Percentiles rank a stretch among this genome's conserved stretches.
phyloP scores from a whole-genome alignment of 2,797 vertebrate genomes.

The Hypotaenidia philippensis region DNA sequence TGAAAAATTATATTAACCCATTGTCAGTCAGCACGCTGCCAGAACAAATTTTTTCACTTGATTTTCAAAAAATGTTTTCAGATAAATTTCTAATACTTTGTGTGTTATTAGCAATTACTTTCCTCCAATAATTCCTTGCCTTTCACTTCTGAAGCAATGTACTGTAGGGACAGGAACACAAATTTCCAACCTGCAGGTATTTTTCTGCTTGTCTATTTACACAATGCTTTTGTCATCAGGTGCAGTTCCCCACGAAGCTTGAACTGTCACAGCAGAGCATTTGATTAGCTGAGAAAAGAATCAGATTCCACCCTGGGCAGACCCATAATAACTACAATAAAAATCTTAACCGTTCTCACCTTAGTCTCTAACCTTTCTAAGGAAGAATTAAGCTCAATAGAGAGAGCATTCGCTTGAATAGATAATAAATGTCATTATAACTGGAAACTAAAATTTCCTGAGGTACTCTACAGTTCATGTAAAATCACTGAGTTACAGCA shows the following conservation, averaged over 20 bases:
- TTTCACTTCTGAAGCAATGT: background rate
- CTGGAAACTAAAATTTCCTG: background rate
- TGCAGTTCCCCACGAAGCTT: background rate
- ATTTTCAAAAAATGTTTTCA: background rate
- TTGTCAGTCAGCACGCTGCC: background rate
- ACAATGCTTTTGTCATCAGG: background rate
- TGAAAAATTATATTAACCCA: background rate
- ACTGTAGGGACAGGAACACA: background rate
- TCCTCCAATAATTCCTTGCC: background rate
- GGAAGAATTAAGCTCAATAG: background rate
- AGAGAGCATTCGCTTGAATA: background rate
- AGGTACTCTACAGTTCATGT: background rate
- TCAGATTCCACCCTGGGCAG: background rate
- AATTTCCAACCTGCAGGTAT: background rate
- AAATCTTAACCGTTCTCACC: background rate
- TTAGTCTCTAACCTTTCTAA: background rate
- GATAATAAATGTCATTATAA: background rate
- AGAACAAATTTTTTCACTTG: background rate
- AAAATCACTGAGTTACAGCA: background rate
- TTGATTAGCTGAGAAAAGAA: background rate
- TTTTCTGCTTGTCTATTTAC: slow-evolving; percentile 4
- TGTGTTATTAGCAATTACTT: background rate
- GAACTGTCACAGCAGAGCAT: background rate
- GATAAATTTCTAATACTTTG: background rate
- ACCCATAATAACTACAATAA: background rate